Evolutionary conservation across 2,888 invertebrate species (phyloP).

Genomic region (Tridacna gigas): DNA sequence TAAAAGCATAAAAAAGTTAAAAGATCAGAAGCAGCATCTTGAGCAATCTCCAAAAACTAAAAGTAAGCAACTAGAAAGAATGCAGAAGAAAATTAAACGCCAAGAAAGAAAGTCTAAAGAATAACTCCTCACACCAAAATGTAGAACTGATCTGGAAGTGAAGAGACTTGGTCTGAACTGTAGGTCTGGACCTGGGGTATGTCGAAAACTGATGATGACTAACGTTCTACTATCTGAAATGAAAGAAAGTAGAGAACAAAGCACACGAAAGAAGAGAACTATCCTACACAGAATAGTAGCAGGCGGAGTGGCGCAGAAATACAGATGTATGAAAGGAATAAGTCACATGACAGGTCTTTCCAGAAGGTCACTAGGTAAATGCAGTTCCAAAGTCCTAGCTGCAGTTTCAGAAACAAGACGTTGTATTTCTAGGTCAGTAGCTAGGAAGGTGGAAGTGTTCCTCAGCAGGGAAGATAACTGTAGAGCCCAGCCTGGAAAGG

Average conservation of each 20-base stretch:
- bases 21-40: constrained; percentile 4
- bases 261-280: too few species aligned
- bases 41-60: neutral
- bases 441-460: constrained; percentile 1
- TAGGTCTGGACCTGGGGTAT: neutral
- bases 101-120: neutral
- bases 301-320: constrained; percentile 14
- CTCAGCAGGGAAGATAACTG: neutral
- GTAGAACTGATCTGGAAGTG: too few species aligned
- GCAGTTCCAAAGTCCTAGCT: neutral
- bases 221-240: constrained; percentile 22
- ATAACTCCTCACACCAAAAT: constrained; percentile 11
- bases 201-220: neutral
- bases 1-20: neutral
- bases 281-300: constrained; percentile 22
- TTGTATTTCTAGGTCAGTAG: constrained; percentile 2
- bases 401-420: constrained; percentile 13
- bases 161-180: too few species aligned
- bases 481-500: neutral
- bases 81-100: constrained; percentile 16
- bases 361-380: neutral
- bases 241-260: neutral
- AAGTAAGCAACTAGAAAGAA: constrained; percentile 8
- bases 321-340: constrained; percentile 10
- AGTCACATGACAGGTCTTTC: constrained; percentile 5